Evolutionary conservation across 1,140 invertebrate genomes (phyloP), one percentile per base, ranked within the genome.

Genomic region (Condylostylus longicornis): DNA sequence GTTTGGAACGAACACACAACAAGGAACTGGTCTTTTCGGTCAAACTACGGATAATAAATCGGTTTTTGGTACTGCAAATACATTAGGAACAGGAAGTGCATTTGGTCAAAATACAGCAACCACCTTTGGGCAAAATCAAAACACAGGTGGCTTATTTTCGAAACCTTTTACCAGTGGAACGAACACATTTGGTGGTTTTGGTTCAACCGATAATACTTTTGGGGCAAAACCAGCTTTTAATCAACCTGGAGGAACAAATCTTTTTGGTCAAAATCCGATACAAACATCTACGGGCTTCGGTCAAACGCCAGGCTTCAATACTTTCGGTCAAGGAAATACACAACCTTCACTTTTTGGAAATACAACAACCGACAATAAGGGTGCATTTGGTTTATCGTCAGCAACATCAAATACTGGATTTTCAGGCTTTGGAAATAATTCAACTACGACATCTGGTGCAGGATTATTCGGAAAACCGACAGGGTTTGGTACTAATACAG

Each of bases 141-240:
- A 27, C 51, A 51, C 15, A 54, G 48, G 17, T 54, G 47, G 54
- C 44, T 51, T 52, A 18, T 30, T 57, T 28, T 47, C 47, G 13
- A 61, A 58, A 23, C 51, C 61, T 0, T 70, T 78, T 49, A 73
- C 69, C 3, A 63, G 66, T n/a, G 55, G 69, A 23, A 58, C 68
- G 1, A 68, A 70, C 5, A 66, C 69, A 5, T 68, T 67, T 0
- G 69, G 69, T 37, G 64, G 62, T 12, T 71, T 76, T 54, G 67
- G 68, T 18, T 68, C 67, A n/a, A 63, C 64, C 37, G 43, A 43
- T 52, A 50, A 58, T 45, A 49, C 65, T 18, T 64, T 64, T 34
- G 58, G 61, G 0, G 48, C 54, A 21, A 57, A 54, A 36, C 58
- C 56, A 15, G 54, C 53, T 27, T 66, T 63, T 37, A 61, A 61